Base-by-base conservation (phyloP, 2,797 vertebrate genomes). In the Eutrigla gurnardus region DNA sequence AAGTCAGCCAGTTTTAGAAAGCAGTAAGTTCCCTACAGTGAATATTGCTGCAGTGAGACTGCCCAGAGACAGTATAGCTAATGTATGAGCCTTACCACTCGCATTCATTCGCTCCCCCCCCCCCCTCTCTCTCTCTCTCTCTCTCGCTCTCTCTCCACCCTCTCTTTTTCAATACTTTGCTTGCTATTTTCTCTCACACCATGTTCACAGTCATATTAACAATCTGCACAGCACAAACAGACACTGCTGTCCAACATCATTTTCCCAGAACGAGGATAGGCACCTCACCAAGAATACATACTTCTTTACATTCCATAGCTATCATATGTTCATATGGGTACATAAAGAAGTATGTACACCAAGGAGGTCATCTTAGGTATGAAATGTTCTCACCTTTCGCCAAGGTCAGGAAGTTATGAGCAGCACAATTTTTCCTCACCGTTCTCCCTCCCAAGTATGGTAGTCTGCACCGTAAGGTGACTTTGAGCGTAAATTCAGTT, bases 261-360 rank as follows among this genome's bases (percentile, higher is more conserved):
- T 82, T 82, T 88, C 71, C 77, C 80, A 83, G 78, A 82, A 72
- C 88, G 96, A 92, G 35, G 95, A 93, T 93, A 87, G 63, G 73
- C 88, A 94, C 97, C 97, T 95, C 91, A 91, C 96, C 96, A 96
- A 96, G 97, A 98, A 98, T 99, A 99, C 98, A 99, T 99, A 99
- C 98, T 99, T 99, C 98, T 99, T 99, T 99, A 99, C 98, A 99
- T 99, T 99, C 98, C 98, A 99, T 99, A 99, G 97, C 95, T 96
- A 94, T 96, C 91, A 94, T 97, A 98, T 97, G 96, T 97, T 96
- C 98, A 99, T 99, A 99, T 99, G 98, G 98, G 97, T 96, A 99
- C 96, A 98, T 99, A 99, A 98, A 99, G 97, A 99, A 99, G 98
- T 99, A 99, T 98, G 98, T 99, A 92, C 96, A 96, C 97, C 93